These are phyloP conservation scores for Oenanthe oenanthe DNA, from an alignment of 2,113 vertebrate genomes.

Conservation along the genomic window DNA sequence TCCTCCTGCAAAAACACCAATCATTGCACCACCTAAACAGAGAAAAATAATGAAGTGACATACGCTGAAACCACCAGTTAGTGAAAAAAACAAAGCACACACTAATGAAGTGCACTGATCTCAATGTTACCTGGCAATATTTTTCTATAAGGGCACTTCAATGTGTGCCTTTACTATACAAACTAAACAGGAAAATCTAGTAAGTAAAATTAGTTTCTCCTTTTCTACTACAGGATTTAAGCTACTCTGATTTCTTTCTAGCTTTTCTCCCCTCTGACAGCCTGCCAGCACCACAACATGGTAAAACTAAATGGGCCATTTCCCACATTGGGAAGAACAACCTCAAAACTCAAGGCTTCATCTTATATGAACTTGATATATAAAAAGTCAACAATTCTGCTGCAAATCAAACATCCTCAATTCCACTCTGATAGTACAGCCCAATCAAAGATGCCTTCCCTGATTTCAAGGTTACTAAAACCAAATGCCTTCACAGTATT, in stretches of 20 bases:
- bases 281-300: neutral
- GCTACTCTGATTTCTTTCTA: neutral
- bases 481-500: neutral
- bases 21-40: slow-evolving; percentile 86
- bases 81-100: neutral
- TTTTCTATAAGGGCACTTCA: neutral
- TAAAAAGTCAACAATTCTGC: neutral
- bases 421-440: neutral
- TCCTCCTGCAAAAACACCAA: slow-evolving; percentile 90
- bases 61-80: slow-evolving; percentile 57
- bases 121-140: neutral
- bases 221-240: neutral
- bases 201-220: neutral
- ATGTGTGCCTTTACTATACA: neutral
- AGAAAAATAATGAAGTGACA: slow-evolving; percentile 49
- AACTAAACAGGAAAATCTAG: neutral
- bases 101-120: neutral
- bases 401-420: neutral
- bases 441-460: neutral
- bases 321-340: neutral
- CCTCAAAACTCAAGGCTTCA: neutral
- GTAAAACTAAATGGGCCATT: neutral
- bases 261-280: neutral
- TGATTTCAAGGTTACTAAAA: neutral
- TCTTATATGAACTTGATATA: neutral